Percentiles rank a stretch among this genome's conserved stretches.
Conservation (phyloP, 2,797 vertebrate species). For the Protonibea diacanthus region DNA sequence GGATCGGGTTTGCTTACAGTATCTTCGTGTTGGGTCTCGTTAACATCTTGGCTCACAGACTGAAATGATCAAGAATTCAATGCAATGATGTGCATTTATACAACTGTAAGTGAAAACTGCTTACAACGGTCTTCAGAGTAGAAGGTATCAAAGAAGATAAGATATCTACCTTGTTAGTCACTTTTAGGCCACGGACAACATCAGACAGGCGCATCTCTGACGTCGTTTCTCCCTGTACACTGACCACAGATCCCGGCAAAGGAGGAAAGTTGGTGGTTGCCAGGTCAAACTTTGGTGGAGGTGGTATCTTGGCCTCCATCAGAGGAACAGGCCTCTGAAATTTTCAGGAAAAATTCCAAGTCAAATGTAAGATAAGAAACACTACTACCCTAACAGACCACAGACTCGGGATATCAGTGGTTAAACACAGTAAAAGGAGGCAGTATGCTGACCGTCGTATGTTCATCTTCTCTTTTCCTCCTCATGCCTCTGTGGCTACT, state of each 20-base stretch:
- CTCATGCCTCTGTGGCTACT: conserved; percentile 89
- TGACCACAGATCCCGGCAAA: conserved; percentile 92
- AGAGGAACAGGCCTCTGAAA: conserved; percentile 87
- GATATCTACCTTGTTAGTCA: conserved; percentile 87
- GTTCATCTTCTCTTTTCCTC: conserved; percentile 92
- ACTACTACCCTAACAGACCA: not conserved
- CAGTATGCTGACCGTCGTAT: conserved; percentile 80
- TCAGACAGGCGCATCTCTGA: conserved; percentile 95
- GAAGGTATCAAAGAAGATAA: not conserved
- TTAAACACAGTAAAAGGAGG: not conserved
- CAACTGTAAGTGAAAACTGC: not conserved
- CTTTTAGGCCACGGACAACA: conserved; percentile 91
- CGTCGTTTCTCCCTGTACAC: conserved; percentile 85
- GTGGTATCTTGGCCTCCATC: conserved; percentile 87
- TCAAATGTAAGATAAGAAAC: not conserved
- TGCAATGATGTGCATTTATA: not conserved
- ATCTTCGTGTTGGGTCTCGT: conserved; percentile 49
- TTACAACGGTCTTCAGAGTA: not conserved
- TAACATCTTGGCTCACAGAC: conserved; percentile 61
- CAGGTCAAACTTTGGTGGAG: conserved; percentile 96
- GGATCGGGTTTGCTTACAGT: conserved; percentile 23
- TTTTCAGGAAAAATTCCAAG: not conserved
- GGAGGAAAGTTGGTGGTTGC: conserved; percentile 95
- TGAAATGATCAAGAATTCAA: conserved; percentile 39
- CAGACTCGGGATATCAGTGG: too few relatives aligned